Percentiles rank a stretch among this genome's conserved stretches.
Evolutionary conservation across 2,113 vertebrate species (phyloP).

Genomic region (Lagopus muta): DNA sequence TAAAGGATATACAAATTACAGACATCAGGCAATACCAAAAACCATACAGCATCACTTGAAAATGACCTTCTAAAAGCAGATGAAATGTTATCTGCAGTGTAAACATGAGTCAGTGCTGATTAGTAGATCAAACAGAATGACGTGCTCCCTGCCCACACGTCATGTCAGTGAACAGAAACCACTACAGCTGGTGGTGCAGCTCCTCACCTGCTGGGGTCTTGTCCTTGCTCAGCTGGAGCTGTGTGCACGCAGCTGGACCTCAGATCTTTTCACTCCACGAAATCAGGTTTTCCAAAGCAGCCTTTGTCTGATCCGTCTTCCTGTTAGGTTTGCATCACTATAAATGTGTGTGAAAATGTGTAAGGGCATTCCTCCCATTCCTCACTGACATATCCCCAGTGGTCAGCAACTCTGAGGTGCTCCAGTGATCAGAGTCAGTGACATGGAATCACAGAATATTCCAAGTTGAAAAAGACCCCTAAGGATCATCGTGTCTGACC

Average conservation of each 20-base stretch:
- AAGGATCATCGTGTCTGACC: no score
- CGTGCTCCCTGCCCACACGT: slow-evolving; percentile 31
- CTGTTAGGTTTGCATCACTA: background rate
- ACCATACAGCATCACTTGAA: background rate
- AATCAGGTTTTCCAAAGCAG: background rate
- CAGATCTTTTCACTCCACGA: background rate
- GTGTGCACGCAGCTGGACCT: background rate
- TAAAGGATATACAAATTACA: background rate
- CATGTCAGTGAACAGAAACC: background rate
- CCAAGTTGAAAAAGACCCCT: no score
- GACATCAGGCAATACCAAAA: background rate
- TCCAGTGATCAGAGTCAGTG: background rate
- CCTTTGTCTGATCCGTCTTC: background rate
- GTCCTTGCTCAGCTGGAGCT: background rate
- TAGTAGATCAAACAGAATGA: slow-evolving; percentile 22
- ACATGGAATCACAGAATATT: background rate
- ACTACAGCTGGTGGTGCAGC: background rate
- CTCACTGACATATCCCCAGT: background rate
- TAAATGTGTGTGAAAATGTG: background rate
- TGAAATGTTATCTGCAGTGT: background rate
- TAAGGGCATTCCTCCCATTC: accelerated
- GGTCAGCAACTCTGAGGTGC: background rate
- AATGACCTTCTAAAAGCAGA: slow-evolving; percentile 41
- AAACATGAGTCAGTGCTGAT: slow-evolving; percentile 47
- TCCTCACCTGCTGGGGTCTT: background rate